phyloP scores from a whole-genome alignment of 2,888 invertebrate species.

The Eupithecia pulchellata region DNA sequence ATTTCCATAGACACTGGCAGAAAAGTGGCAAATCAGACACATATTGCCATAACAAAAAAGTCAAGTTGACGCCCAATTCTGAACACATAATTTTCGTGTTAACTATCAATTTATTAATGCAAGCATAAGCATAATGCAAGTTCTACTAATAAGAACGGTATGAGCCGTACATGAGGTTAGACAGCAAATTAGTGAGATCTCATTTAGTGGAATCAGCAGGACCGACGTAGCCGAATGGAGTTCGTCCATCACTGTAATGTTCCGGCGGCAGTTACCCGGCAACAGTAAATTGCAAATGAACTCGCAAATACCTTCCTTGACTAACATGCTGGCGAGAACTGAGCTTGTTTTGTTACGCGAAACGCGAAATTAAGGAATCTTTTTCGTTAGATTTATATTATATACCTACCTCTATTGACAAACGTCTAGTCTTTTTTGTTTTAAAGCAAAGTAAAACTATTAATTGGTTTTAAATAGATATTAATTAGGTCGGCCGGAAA shows the following conservation, averaged over 20 bases:
- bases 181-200: constrained; percentile 58
- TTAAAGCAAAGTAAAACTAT: neutral
- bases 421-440: neutral
- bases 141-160: constrained; percentile 8
- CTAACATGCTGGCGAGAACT: constrained; percentile 35
- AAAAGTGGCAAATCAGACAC: too few species aligned
- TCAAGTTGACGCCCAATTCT: too few species aligned
- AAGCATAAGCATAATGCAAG: too few species aligned
- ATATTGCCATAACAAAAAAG: too few species aligned
- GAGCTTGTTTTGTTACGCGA: constrained; percentile 28
- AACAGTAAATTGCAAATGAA: constrained; percentile 48
- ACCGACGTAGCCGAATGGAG: constrained; percentile 36
- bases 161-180: constrained; percentile 29
- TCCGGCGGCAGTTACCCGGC: constrained; percentile 40
- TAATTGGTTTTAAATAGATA: too few species aligned
- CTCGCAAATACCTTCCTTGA: constrained; percentile 42
- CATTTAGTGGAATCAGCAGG: constrained; percentile 59
- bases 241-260: constrained; percentile 46
- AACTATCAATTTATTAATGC: too few species aligned
- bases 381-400: constrained; percentile 20
- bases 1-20: too few species aligned
- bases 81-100: too few species aligned
- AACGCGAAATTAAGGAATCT: constrained; percentile 32
- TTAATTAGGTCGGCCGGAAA: too few species aligned
- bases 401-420: constrained; percentile 10